Base-by-base conservation (phyloP, 2,113 vertebrate species). In the Corythoichthys haematopterus region DNA sequence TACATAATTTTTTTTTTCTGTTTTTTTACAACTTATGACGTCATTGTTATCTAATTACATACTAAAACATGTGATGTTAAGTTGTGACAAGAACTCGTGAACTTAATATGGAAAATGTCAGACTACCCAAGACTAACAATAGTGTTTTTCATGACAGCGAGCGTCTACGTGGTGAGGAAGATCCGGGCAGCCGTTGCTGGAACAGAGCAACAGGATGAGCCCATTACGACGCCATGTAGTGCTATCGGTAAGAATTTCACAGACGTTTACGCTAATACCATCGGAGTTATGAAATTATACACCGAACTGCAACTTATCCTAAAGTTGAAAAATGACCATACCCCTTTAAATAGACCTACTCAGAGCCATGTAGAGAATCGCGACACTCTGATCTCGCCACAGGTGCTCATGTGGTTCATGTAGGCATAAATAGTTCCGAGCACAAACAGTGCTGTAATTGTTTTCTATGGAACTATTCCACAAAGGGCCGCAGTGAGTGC, bases 111-210 rank as follows among this genome's bases (percentile, higher is more conserved):
- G 9, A 11, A 28, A 51, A 3, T 64, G 14, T 60, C 15, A 52
- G 16, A 20, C 5, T n/a, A 53, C 20, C 51, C 10, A 28, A 8
- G 53, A 36, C 28, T 14, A 56, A 56, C 13, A 56, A 56, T 5
- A 56, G 28, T 56, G 28, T 43, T 78, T 40, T 61, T 0, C 59
- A 6, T 71, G 14, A 40, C 69, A 92, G 90, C 90, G 57, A 76
- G 86, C 69, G 38, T 55, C 81, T 91, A 91, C 16, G 90, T 89
- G 84, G 84, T 85, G 10, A 86, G 88, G 75, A 92, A 80, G 87
- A 91, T 92, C 71, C 72, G 77, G 66, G 84, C 83, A 15, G 74
- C 84, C 56, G 36, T 88, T 13, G 36, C 78, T 66, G 69, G 71
- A 7, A 78, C 71, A 36, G 85, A 87, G 77, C 77, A 76, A 43